These are phyloP conservation scores for Thera obeliscata DNA, from an alignment of 2,888 invertebrate genomes.

Conservation along the genomic window DNA sequence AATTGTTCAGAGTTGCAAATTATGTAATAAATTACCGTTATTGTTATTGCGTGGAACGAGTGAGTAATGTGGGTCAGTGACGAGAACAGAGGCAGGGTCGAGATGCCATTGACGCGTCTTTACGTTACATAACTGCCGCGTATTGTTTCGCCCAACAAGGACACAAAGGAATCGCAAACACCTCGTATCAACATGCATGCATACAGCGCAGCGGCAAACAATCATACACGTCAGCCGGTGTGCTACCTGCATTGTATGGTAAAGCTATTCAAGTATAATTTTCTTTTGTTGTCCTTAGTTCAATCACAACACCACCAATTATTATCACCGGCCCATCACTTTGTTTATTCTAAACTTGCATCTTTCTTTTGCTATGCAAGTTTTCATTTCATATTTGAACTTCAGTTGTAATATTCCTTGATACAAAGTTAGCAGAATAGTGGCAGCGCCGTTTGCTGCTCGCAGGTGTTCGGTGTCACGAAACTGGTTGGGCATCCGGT, in stretches of 20 bases:
- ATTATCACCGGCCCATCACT: background rate
- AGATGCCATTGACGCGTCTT: slow-evolving; percentile 79
- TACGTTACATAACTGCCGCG: slow-evolving; percentile 68
- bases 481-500: slow-evolving; percentile 83
- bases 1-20: slow-evolving; percentile 62
- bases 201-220: slow-evolving; percentile 23
- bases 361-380: too few species aligned
- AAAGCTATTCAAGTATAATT: slow-evolving; percentile 23
- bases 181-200: slow-evolving; percentile 27
- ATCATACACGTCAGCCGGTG: slow-evolving; percentile 24
- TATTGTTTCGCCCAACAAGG: slow-evolving; percentile 73
- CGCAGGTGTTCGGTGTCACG: slow-evolving; percentile 79
- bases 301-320: slow-evolving; percentile 11
- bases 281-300: slow-evolving; percentile 20
- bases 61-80: slow-evolving; percentile 81
- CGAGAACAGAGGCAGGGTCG: slow-evolving; percentile 80
- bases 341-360: slow-evolving; percentile 3
- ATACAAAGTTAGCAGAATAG: slow-evolving; percentile 48
- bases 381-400: too few species aligned
- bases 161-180: slow-evolving; percentile 54
- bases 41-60: slow-evolving; percentile 70
- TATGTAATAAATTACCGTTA: slow-evolving; percentile 72
- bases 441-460: slow-evolving; percentile 39
- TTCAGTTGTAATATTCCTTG: slow-evolving; percentile 32
- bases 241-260: slow-evolving; percentile 29